phyloP scores from a whole-genome alignment of 2,113 vertebrate genomes.

The Anolis carolinensis region DNA sequence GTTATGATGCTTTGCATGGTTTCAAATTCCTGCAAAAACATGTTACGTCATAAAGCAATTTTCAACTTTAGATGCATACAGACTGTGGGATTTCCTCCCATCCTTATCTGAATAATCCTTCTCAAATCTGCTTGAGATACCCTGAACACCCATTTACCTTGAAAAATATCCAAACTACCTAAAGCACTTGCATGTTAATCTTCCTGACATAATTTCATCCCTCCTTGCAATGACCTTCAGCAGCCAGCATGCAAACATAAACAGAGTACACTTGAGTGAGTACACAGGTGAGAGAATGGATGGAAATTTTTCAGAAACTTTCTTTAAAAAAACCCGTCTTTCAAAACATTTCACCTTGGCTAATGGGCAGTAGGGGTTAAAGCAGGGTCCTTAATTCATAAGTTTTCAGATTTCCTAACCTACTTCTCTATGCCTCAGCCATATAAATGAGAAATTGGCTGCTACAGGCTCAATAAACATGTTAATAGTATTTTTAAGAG shows the following conservation, averaged over 20 bases:
- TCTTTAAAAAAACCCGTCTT: no score
- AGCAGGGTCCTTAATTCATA: no score
- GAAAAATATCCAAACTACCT: conserved; percentile 1
- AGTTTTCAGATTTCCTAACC: no score
- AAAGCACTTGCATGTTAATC: conserved; percentile 40
- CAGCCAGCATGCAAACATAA: conserved; percentile 24
- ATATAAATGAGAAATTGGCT: no score
- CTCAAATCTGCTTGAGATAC: conserved; percentile 30
- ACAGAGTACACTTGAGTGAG: conserved; percentile 18
- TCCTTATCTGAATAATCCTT: conserved; percentile 8
- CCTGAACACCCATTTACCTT: background rate
- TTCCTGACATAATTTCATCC: conserved; percentile 13
- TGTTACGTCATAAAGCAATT: background rate
- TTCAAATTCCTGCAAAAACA: conserved; percentile 15
- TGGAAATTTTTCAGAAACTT: no score
- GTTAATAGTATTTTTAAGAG: background rate
- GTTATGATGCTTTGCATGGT: conserved; percentile 25
- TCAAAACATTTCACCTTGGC: no score
- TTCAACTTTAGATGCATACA: conserved; percentile 25
- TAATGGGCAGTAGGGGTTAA: no score
- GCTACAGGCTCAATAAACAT: background rate
- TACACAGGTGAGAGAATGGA: no score
- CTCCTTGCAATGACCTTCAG: conserved; percentile 39
- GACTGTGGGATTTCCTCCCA: background rate
- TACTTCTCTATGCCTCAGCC: no score